Evolutionary conservation across 2,888 invertebrate genomes (phyloP).

Genomic region (Apodemia duryi): DNA sequence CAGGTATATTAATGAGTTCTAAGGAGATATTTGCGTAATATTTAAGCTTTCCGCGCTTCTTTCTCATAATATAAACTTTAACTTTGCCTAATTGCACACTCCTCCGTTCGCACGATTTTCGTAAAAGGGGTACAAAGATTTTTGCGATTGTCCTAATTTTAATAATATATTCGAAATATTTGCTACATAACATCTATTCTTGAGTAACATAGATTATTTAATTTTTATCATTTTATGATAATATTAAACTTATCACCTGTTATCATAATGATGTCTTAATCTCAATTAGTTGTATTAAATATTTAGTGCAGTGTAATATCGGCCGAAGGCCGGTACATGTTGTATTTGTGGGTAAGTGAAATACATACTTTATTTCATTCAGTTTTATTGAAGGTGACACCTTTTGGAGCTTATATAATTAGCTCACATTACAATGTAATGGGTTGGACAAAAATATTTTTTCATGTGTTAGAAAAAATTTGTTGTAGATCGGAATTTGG

Average conservation of each 20-base stretch:
- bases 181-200: conserved; percentile 13
- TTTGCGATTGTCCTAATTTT: neutral
- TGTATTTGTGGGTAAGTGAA: conserved; percentile 16
- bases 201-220: conserved; percentile 19
- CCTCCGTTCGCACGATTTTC: no score
- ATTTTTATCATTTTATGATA: conserved; percentile 23
- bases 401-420: neutral
- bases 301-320: conserved; percentile 50
- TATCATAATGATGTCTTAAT: conserved; percentile 43
- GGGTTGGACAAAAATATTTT: no score
- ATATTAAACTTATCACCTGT: conserved; percentile 6
- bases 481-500: no score
- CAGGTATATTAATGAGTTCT: no score
- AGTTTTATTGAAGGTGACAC: neutral
- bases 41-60: no score
- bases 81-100: no score
- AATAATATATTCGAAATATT: conserved; percentile 1
- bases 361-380: neutral
- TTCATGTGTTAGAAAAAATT: no score
- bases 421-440: neutral
- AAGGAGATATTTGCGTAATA: no score
- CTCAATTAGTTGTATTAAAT: conserved; percentile 34
- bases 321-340: conserved; percentile 47
- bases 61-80: no score
- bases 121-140: no score